Percentiles rank a stretch among this genome's conserved stretches.
Evolutionary conservation across 2,113 vertebrate genomes (phyloP).

Genomic region (Echinops telfairi): DNA sequence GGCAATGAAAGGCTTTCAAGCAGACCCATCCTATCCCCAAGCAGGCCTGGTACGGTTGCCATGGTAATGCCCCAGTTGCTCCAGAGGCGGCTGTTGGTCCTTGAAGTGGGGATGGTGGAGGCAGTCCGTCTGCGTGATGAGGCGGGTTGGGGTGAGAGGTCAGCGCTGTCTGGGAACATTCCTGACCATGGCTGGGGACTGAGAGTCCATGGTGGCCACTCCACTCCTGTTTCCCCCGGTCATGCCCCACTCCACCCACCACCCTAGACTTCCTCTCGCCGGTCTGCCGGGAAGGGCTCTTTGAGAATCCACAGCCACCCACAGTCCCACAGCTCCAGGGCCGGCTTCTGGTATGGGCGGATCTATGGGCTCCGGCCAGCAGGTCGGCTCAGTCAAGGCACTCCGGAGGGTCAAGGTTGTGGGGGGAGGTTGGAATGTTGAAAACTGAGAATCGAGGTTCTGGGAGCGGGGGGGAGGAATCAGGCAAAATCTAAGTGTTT

Average conservation of each 20-base stretch:
- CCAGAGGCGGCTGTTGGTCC: slow-evolving; percentile 54
- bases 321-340: background rate
- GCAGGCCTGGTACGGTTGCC: slow-evolving; percentile 59
- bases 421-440: background rate
- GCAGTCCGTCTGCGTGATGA: background rate
- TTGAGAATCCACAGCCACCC: background rate
- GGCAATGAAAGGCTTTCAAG: slow-evolving; percentile 54
- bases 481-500: background rate
- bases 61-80: slow-evolving; percentile 67
- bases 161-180: slow-evolving; percentile 69
- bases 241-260: background rate
- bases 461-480: background rate
- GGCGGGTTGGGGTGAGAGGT: slow-evolving; percentile 73
- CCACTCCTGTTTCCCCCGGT: background rate
- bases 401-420: background rate
- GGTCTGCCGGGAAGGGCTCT: background rate
- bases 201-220: background rate
- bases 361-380: accelerated
- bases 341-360: background rate
- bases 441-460: background rate
- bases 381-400: background rate
- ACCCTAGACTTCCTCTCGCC: background rate
- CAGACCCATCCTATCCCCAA: background rate
- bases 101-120: slow-evolving; percentile 41
- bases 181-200: background rate